A percentile compares a stretch with the other conserved stretches of the same genome.
Conservation (phyloP, 2,113 vertebrate species). For the Aplodontia rufa region DNA sequence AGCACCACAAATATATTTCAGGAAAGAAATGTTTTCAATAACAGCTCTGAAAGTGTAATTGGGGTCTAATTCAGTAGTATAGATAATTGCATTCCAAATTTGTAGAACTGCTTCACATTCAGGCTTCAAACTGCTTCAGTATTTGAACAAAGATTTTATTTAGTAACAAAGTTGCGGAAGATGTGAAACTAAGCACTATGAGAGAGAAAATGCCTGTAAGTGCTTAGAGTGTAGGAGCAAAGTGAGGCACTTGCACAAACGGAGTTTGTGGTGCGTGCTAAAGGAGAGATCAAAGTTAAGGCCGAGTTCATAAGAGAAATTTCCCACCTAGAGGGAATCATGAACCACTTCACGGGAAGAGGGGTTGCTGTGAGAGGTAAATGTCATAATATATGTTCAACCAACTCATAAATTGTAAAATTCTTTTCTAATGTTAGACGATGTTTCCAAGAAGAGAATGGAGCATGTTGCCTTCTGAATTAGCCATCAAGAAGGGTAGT, state of each 20-base stretch:
- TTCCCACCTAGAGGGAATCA: background rate
- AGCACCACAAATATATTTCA: background rate
- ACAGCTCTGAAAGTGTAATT: background rate
- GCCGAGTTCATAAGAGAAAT: background rate
- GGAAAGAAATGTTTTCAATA: conserved; percentile 10
- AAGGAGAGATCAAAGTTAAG: background rate
- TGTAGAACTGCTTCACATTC: background rate
- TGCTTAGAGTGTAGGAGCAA: background rate
- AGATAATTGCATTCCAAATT: background rate
- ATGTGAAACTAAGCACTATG: background rate
- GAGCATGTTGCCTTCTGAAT: background rate
- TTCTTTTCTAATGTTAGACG: background rate
- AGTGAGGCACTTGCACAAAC: background rate
- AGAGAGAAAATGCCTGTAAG: background rate
- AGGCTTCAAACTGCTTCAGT: background rate
- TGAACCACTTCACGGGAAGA: background rate
- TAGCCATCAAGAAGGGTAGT: background rate
- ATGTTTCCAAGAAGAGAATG: conserved; percentile 6
- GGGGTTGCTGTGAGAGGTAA: background rate
- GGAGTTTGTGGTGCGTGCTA: background rate
- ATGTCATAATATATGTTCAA: background rate
- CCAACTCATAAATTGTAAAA: background rate
- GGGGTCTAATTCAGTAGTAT: background rate
- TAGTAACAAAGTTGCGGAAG: background rate
- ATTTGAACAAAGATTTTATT: background rate